Evolutionary conservation across 2,888 invertebrate genomes (phyloP), one percentile per base, ranked within the genome.

Genomic region (Elaeidobius kamerunicus): DNA sequence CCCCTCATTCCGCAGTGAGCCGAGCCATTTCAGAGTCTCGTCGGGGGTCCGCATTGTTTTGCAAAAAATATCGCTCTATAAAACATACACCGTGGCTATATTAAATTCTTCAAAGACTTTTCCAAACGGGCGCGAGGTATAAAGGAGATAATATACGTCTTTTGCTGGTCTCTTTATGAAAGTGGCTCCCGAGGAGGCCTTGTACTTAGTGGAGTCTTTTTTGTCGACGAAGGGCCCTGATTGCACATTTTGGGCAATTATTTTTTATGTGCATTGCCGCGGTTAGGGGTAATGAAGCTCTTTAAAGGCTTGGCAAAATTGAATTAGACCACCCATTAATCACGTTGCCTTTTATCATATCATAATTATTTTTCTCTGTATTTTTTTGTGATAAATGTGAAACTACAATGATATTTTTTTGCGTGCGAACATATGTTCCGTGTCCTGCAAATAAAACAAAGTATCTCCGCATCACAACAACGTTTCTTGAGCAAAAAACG

Each of bases 21-120:
- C 48, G 36, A 30, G 30, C 46, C 32, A 19, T 28, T 34, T 48
- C 39, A 43, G 14, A 27, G 36, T 45, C 32, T 38, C 46, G 41
- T 52, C 41, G 55, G 56, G 52, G 56, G 41, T 43, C 56, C 56
- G 57, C 59, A 64, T 64, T 61, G 61, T 61, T 61, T 58, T 52
- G 56, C 62, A 67, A 65, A 65, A 67, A 66, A 65, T 63, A 66
- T 65, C 66, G 66, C 65, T 65, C 65, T 64, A 67, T 67, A 67
- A 67, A 67, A 65, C 62, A 63, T 62, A 60, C 55, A 60, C 57
- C 53, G 55, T 47, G 51, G 57, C 62, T 63, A 60, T 62, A 61
- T 64, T 63, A 63, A 63, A 63, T 56, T 57, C 59, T 53, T 53
- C 49, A 50, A 52, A 32, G 43, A 52, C 44, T 52, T 38, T 46